These are phyloP conservation scores for Excalfactoria chinensis DNA, from an alignment of 2,113 vertebrate species.

Conservation along the genomic window DNA sequence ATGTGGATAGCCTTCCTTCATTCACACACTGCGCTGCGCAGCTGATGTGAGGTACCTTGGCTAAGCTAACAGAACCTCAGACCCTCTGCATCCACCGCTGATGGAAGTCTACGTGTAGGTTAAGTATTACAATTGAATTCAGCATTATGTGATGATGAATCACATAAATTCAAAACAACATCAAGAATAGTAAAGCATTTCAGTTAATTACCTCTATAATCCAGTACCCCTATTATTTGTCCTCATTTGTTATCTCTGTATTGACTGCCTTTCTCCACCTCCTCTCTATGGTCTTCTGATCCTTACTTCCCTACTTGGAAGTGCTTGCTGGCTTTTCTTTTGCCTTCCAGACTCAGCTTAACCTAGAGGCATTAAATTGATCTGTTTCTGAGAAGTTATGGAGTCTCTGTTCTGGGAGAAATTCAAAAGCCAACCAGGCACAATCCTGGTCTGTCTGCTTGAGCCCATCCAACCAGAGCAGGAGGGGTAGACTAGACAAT, in stretches of 20 bases:
- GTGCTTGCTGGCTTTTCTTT: not conserved
- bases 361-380: not conserved
- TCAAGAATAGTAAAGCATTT: not conserved
- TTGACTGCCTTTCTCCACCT: not conserved
- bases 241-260: not conserved
- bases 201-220: not conserved
- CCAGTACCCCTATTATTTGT: not conserved
- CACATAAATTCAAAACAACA: not conserved
- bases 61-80: not conserved
- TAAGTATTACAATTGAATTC: not conserved
- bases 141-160: fast-evolving
- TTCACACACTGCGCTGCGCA: not conserved
- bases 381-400: not conserved
- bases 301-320: not conserved
- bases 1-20: not conserved
- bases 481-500: fast-evolving
- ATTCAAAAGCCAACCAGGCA: not conserved
- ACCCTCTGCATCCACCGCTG: not conserved
- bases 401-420: not conserved
- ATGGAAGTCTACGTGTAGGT: not conserved
- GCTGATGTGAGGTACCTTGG: fast-evolving
- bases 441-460: not conserved
- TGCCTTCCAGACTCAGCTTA: not conserved
- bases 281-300: not conserved
- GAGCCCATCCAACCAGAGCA: not conserved